Percentiles rank a stretch among this genome's conserved stretches.
These are phyloP conservation scores for Astatoreochromis straeleni DNA, from an alignment of 2,113 vertebrate species.

Conservation along the genomic window DNA sequence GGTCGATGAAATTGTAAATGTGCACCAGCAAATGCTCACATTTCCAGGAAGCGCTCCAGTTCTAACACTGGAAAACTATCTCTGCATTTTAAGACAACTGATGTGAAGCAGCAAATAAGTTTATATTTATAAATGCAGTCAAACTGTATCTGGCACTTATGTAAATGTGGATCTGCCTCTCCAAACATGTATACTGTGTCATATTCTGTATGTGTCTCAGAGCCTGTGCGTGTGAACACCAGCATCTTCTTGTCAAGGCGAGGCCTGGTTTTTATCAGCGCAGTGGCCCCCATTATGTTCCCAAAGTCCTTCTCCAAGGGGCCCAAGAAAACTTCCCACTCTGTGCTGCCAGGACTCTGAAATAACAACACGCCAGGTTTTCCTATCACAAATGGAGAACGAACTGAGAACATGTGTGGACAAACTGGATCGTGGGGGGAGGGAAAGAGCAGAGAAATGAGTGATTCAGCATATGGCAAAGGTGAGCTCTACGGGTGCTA, in stretches of 20 bases:
- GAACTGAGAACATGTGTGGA: slow-evolving; percentile 62
- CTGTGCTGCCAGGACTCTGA: slow-evolving; percentile 46
- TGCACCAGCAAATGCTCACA: background rate
- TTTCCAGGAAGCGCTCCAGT: background rate
- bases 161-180: background rate
- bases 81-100: background rate
- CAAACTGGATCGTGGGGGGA: slow-evolving; percentile 11
- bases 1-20: background rate
- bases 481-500: slow-evolving; percentile 29
- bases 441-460: background rate
- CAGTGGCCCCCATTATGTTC: slow-evolving; percentile 22
- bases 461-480: slow-evolving; percentile 51
- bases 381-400: slow-evolving; percentile 60
- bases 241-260: slow-evolving; percentile 11
- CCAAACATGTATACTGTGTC: background rate
- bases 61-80: background rate
- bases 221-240: slow-evolving; percentile 9
- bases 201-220: background rate
- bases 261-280: slow-evolving; percentile 57
- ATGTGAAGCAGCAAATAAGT: background rate
- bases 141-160: background rate
- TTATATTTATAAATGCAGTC: background rate
- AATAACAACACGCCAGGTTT: slow-evolving; percentile 67
- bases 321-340: slow-evolving; percentile 57
- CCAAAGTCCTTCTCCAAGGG: slow-evolving; percentile 39